These are phyloP conservation scores for Bufo gargarizans DNA, from an alignment of 2,113 vertebrate species.

Conservation along the genomic window DNA sequence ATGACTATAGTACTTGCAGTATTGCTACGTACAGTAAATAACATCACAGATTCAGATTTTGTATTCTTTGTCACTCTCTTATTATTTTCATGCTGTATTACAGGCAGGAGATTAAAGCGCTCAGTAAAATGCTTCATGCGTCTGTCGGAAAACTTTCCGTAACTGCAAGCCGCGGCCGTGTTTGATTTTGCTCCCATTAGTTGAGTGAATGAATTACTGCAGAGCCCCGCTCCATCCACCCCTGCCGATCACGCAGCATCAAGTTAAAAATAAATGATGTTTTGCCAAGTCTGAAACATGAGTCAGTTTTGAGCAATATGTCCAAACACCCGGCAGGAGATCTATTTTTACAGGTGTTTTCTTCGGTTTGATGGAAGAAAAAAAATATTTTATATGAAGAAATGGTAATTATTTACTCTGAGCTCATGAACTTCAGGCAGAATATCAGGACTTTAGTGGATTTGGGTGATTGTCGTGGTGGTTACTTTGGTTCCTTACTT, in stretches of 20 bases:
- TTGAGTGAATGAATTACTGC: slow-evolving; percentile 62
- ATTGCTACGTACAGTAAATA: background rate
- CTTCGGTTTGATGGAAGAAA: background rate
- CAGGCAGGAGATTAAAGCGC: slow-evolving; percentile 14
- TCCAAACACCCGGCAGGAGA: slow-evolving; percentile 59
- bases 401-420: background rate
- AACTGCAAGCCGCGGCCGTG: slow-evolving; percentile 21
- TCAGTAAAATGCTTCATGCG: background rate
- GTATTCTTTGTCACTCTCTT: background rate
- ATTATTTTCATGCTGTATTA: background rate
- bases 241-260: slow-evolving; percentile 61
- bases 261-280: slow-evolving; percentile 64
- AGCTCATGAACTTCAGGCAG: background rate
- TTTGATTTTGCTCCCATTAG: slow-evolving; percentile 62
- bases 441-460: background rate
- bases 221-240: slow-evolving; percentile 61
- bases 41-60: background rate
- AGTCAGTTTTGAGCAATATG: slow-evolving; percentile 57
- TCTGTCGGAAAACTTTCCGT: background rate
- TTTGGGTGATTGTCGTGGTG: background rate
- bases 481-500: background rate
- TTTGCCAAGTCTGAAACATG: slow-evolving; percentile 58
- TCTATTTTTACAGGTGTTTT: slow-evolving; percentile 57
- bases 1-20: background rate
- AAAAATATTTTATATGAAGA: background rate